Evolutionary conservation across 2,113 vertebrate genomes (phyloP).

Genomic region (Tachysurus fulvidraco): DNA sequence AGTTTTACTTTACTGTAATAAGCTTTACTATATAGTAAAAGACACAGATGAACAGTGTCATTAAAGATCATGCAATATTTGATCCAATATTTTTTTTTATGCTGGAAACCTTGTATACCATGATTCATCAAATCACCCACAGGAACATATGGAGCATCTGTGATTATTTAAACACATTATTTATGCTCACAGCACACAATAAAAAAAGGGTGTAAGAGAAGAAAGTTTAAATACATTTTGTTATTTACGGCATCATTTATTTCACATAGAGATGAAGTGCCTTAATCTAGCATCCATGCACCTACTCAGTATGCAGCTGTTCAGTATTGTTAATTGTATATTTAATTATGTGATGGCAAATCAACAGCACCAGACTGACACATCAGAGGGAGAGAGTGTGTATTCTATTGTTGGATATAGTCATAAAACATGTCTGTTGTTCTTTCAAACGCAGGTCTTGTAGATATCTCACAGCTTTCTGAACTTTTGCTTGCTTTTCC

Average conservation of each 20-base stretch:
- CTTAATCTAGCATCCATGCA: neutral
- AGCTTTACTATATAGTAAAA: neutral
- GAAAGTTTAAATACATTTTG: neutral
- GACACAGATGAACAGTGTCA: neutral
- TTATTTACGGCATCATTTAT: neutral
- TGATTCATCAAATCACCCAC: constrained; percentile 1
- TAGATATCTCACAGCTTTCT: neutral
- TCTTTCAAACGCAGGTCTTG: neutral
- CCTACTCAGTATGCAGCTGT: constrained; percentile 19
- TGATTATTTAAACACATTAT: no score
- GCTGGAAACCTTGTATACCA: neutral
- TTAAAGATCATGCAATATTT: neutral
- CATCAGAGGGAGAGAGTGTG: neutral
- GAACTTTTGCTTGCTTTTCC: neutral
- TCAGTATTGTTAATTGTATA: neutral
- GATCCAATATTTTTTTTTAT: neutral
- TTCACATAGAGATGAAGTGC: neutral
- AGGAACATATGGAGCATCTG: neutral
- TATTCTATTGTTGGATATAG: neutral
- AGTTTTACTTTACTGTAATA: no score
- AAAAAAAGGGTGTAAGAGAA: neutral
- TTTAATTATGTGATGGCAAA: neutral
- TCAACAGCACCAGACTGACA: neutral
- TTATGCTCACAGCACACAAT: neutral
- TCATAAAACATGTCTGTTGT: neutral